Evolutionary conservation across 37 sponge, comb jelly and placozoan species (phyloP).

Genomic region (Tethya wilhelma): DNA sequence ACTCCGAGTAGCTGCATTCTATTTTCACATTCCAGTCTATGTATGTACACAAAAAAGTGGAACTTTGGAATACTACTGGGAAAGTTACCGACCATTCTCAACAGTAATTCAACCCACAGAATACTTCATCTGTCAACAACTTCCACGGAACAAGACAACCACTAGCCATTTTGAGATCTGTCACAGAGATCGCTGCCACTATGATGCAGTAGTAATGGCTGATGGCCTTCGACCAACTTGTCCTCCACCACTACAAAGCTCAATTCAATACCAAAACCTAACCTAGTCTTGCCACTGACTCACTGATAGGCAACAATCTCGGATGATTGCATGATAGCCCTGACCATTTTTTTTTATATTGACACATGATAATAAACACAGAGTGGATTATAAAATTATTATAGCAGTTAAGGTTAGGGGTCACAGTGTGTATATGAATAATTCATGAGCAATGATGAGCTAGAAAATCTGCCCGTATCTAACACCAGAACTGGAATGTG

Average conservation of each 20-base stretch:
- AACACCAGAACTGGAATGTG: no score
- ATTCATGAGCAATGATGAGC: no score
- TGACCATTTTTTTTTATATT: no score
- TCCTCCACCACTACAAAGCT: not conserved
- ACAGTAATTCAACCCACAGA: not conserved
- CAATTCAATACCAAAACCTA: not conserved
- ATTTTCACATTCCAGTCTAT: not conserved
- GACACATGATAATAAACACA: no score
- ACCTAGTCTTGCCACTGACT: not conserved
- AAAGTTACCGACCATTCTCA: not conserved
- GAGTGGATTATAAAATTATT: no score
- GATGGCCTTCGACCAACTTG: not conserved
- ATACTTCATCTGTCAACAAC: not conserved
- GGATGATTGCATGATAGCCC: no score
- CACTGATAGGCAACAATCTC: no score
- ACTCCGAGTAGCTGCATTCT: not conserved
- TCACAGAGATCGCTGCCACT: not conserved
- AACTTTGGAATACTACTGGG: not conserved
- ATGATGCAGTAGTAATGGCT: not conserved
- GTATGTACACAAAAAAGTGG: not conserved
- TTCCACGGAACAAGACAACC: not conserved
- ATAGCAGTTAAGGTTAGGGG: no score
- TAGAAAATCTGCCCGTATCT: no score
- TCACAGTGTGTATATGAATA: no score
- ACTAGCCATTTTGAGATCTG: not conserved